A percentile compares a stretch with the other conserved stretches of the same genome.
phyloP scores from a whole-genome alignment of 1,140 invertebrate species.

The Pantala flavescens region DNA sequence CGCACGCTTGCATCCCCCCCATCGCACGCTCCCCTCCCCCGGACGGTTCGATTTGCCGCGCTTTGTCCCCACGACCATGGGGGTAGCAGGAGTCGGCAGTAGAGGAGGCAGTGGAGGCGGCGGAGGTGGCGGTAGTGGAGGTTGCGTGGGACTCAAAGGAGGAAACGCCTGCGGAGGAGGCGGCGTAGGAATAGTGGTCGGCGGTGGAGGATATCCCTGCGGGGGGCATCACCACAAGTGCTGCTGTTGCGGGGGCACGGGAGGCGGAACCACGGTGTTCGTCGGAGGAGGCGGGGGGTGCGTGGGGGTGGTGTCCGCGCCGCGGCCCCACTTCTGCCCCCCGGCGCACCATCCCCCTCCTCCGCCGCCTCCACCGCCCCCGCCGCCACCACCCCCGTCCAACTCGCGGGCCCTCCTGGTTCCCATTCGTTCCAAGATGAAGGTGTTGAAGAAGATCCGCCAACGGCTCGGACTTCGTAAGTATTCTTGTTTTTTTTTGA shows the following conservation, averaged over 20 bases:
- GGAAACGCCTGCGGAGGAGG: not conserved
- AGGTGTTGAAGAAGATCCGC: not conserved
- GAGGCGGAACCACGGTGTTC: not conserved
- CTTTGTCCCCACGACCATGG: not conserved
- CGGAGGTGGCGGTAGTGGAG: not conserved
- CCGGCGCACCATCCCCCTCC: not conserved
- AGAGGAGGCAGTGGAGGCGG: not conserved
- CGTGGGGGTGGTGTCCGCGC: not conserved
- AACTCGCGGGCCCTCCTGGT: not conserved
- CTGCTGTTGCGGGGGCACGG: not conserved
- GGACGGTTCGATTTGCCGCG: too few species aligned
- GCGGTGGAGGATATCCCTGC: not conserved
- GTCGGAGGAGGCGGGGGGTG: not conserved
- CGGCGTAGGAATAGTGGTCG: not conserved
- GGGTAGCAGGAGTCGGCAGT: not conserved
- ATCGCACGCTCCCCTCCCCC: too few species aligned
- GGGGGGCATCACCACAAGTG: not conserved
- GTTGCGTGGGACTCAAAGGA: not conserved
- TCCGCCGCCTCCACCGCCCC: not conserved
- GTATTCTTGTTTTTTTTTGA: not conserved
- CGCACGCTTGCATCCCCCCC: too few species aligned
- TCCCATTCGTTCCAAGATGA: not conserved
- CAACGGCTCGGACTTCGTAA: not conserved
- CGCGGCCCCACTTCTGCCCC: not conserved
- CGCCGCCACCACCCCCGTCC: not conserved